Conservation (phyloP, 2,888 invertebrate genomes). For the Luperina testacea region DNA sequence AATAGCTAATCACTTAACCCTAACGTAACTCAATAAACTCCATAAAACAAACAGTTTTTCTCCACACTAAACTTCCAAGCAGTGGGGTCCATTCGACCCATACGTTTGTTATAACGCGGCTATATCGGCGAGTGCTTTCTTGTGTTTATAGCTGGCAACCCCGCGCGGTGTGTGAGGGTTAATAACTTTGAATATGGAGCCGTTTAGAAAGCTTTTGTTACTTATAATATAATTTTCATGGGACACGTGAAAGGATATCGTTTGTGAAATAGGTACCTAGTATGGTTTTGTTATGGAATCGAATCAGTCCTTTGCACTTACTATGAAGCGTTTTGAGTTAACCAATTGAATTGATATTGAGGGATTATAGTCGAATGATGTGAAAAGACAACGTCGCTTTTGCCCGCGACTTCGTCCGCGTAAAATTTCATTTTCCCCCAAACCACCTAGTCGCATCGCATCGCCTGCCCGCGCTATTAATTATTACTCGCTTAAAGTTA, state of each 20-base stretch:
- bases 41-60: constrained; percentile 48
- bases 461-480: not conserved
- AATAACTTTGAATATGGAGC: constrained; percentile 62
- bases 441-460: not conserved
- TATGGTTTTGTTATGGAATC: not conserved
- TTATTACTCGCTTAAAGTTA: not conserved
- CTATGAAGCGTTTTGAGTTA: not conserved
- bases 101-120: constrained; percentile 50
- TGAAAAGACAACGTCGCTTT: not conserved
- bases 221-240: constrained; percentile 40
- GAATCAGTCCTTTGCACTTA: not conserved
- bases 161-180: constrained; percentile 43
- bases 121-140: constrained; percentile 69
- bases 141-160: constrained; percentile 64
- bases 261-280: not conserved
- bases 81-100: constrained; percentile 31
- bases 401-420: not conserved
- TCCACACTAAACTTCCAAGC: constrained; percentile 30
- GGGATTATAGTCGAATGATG: not conserved
- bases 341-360: not conserved
- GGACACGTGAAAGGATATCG: constrained; percentile 3
- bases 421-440: no score
- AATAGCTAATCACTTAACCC: constrained; percentile 56
- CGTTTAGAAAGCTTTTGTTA: constrained; percentile 56
- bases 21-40: constrained; percentile 18